These are phyloP conservation scores for Alligator mississippiensis DNA, from an alignment of 2,113 vertebrate genomes.

Conservation along the genomic window DNA sequence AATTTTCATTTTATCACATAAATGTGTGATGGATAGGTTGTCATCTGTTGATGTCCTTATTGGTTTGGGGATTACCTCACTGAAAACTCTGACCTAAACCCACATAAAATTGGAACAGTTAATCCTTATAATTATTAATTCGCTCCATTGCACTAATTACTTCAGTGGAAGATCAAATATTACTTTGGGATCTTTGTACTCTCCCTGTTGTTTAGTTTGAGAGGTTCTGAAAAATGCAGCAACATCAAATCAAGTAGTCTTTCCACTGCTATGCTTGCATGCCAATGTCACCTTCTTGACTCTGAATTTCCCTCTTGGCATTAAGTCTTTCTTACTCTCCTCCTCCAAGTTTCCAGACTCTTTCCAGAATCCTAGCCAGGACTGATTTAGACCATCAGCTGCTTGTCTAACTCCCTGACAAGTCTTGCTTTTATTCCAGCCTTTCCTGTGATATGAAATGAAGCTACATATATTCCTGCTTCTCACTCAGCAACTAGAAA, in stretches of 20 bases:
- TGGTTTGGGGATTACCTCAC: constrained; percentile 4
- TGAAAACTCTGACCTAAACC: constrained; percentile 29
- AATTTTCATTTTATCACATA: constrained; percentile 50
- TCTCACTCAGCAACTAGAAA: not conserved
- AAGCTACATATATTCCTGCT: not conserved
- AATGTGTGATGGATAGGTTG: not conserved
- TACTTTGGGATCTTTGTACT: not conserved
- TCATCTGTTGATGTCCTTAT: constrained; percentile 6
- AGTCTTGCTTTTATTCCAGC: not conserved
- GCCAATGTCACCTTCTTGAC: too few relatives aligned
- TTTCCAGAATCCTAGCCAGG: rapidly evolving
- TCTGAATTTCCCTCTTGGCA: not conserved
- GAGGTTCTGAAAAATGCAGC: not conserved
- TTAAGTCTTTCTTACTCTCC: not conserved
- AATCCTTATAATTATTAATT: constrained; percentile 31
- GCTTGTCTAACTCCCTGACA: not conserved
- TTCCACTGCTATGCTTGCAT: not conserved
- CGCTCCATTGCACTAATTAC: rapidly evolving
- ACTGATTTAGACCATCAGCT: not conserved
- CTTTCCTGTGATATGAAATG: not conserved
- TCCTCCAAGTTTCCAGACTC: not conserved
- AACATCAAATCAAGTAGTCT: not conserved
- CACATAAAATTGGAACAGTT: constrained; percentile 40
- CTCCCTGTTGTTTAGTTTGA: not conserved
- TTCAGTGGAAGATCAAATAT: not conserved